Evolutionary conservation across 2,113 vertebrate species (phyloP), one percentile per base, ranked within the genome.

Genomic region (Pygoscelis antarcticus): DNA sequence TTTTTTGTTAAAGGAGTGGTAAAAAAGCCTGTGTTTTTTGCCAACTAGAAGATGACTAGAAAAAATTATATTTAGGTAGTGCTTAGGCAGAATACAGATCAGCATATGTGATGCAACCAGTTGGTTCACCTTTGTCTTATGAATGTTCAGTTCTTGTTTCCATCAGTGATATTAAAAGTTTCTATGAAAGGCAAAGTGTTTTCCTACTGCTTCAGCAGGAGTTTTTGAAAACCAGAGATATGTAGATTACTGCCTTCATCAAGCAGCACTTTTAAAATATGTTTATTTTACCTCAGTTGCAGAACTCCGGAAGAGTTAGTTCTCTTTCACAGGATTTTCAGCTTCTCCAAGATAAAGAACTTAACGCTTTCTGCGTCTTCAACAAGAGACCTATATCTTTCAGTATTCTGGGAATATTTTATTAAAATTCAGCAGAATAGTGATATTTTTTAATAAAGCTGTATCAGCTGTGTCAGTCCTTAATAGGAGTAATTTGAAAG

Each of bases 401-500:
- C 2, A 4, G 34, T 68, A 90, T 90, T 71, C 34, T n/a, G 40
- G 51, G 14, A 89, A 61, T 81, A 38, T 77, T 94, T 75, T 77
- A 84, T 92, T 89, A 78, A 84, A 42, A 65, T 68, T 72, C 36
- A 75, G 30, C 44, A 79, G 72, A 93, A 65, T 42, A 61, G 15
- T 69, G 47, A 5, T 93, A 36, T 77, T 93, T 42, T 49, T 95
- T 51, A 93, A 54, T 92, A 76, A 92, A 95, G 49, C 61, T 84
- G 29, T 78, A 90, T 92, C 86, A 89, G 72, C 85, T 97, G 80
- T 71, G 51, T 81, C 71, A 77, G 49, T 64, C 49, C 44, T 91
- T 93, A 89, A 77, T 27, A 68, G 57, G 83, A 82, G 61, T 79
- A 81, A 89, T 84, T 82, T 87, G 49, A 83, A 85, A 90, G 87